Percentiles rank a stretch among this genome's conserved stretches.
These are phyloP conservation scores for Idaea straminata DNA, from an alignment of 2,888 invertebrate genomes.

Conservation along the genomic window DNA sequence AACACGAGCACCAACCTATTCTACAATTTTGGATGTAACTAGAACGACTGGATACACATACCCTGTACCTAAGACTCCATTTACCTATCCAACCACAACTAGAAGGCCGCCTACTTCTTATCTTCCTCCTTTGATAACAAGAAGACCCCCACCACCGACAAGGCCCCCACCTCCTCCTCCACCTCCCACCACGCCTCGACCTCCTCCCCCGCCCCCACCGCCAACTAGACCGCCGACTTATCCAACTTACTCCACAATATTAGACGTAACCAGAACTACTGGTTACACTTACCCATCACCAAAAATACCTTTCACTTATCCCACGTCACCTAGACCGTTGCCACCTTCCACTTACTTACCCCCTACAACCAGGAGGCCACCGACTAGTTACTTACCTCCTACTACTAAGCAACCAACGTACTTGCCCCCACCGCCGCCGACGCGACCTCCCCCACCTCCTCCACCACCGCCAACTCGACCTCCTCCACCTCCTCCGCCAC, in stretches of 20 bases:
- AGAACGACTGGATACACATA: constrained; percentile 52
- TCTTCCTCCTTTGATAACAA: constrained; percentile 11
- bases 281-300: constrained; percentile 35
- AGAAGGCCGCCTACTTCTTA: constrained; percentile 24
- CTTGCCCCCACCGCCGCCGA: constrained; percentile 19
- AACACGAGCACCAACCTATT: constrained; percentile 20
- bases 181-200: constrained; percentile 15
- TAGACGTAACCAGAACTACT: constrained; percentile 29
- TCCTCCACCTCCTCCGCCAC: constrained; percentile 26
- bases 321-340: constrained; percentile 17
- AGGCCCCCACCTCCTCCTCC: constrained; percentile 27
- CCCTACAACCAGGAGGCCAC: constrained; percentile 7
- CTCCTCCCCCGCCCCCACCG: constrained; percentile 25
- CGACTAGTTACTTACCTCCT: constrained; percentile 20
- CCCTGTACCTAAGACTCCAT: constrained; percentile 37
- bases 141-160: constrained; percentile 22
- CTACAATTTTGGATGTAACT: constrained; percentile 25
- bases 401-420: constrained; percentile 29
- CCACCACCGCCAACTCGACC: constrained; percentile 25
- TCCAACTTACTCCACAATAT: constrained; percentile 5
- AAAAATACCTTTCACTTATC: constrained; percentile 22
- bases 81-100: constrained; percentile 31
- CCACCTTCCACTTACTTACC: constrained; percentile 11
- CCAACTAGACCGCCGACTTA: constrained; percentile 19
- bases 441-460: constrained; percentile 23